Evolutionary conservation across 2,113 vertebrate genomes (phyloP).

Genomic region (Phrynosoma blainvillii): DNA sequence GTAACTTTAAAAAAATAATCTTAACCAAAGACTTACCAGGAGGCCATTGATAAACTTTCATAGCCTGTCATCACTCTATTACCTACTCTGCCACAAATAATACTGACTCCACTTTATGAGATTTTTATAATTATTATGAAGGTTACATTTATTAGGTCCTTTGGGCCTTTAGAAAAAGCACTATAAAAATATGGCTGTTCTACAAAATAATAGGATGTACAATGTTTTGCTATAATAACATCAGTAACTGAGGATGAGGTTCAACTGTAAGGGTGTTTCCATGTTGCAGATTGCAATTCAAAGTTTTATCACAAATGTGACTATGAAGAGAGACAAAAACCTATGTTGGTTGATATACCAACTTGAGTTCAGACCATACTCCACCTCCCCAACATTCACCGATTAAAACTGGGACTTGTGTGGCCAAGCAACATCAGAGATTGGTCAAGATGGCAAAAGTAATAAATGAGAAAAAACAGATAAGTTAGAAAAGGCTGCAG

Average conservation of each 20-base stretch:
- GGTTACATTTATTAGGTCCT: background rate
- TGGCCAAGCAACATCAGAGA: too few relatives aligned
- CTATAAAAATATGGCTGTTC: background rate
- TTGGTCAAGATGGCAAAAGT: too few relatives aligned
- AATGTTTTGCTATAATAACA: background rate
- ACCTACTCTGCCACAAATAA: background rate
- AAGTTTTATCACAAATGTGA: background rate
- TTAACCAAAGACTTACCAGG: background rate
- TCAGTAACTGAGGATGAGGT: background rate
- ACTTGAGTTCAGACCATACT: background rate
- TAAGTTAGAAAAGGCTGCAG: too few relatives aligned
- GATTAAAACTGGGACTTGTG: too few relatives aligned
- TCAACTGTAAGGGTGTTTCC: background rate
- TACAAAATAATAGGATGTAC: background rate
- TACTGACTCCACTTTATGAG: background rate
- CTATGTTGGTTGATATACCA: too few relatives aligned
- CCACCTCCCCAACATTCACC: too few relatives aligned
- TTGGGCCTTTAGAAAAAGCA: background rate
- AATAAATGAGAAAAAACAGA: too few relatives aligned
- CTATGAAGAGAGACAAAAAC: background rate
- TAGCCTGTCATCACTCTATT: background rate
- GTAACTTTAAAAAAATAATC: background rate
- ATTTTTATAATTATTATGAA: too few relatives aligned
- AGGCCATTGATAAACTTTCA: background rate
- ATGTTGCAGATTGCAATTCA: background rate